Evolutionary conservation across 2,113 vertebrate species (phyloP).

Genomic region (Tetraodon nigroviridis): DNA sequence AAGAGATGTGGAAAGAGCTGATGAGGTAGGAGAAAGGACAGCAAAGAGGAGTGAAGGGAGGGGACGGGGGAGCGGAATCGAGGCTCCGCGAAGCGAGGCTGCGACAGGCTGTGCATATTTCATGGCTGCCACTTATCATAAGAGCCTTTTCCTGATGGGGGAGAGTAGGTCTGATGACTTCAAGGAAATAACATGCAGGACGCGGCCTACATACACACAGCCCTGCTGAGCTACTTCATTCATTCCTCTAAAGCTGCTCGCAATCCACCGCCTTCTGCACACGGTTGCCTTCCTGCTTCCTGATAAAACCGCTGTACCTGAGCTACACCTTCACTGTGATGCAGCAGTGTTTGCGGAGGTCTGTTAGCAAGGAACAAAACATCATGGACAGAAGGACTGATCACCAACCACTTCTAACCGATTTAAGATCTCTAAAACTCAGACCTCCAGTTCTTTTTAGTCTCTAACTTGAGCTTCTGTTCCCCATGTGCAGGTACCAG

Average conservation of each 20-base stretch:
- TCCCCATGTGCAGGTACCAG: not conserved
- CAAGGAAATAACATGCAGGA: conserved; percentile 68
- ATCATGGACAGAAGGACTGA: not conserved
- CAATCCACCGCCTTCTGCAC: conserved; percentile 20
- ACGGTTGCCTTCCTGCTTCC: conserved; percentile 10
- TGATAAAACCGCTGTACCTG: too few species aligned
- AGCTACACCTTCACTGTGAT: too few species aligned
- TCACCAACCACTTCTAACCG: not conserved
- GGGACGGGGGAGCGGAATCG: conserved; percentile 22
- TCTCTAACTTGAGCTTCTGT: not conserved
- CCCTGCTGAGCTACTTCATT: conserved; percentile 48
- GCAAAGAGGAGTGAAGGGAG: conserved; percentile 13
- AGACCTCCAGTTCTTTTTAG: too few species aligned
- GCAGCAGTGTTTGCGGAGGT: too few species aligned
- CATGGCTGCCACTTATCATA: conserved; percentile 76
- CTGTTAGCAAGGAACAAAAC: too few species aligned
- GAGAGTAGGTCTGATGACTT: conserved; percentile 61
- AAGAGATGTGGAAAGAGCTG: not conserved
- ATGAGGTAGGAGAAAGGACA: conserved; percentile 11
- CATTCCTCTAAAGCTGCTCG: conserved; percentile 42
- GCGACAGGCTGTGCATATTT: conserved; percentile 75
- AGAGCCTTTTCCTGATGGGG: conserved; percentile 67
- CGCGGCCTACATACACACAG: conserved; percentile 59
- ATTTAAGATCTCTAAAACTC: not conserved
- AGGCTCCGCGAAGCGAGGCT: conserved; percentile 45